phyloP scores from a whole-genome alignment of 2,113 vertebrate species.

The Sigmodon hispidus region DNA sequence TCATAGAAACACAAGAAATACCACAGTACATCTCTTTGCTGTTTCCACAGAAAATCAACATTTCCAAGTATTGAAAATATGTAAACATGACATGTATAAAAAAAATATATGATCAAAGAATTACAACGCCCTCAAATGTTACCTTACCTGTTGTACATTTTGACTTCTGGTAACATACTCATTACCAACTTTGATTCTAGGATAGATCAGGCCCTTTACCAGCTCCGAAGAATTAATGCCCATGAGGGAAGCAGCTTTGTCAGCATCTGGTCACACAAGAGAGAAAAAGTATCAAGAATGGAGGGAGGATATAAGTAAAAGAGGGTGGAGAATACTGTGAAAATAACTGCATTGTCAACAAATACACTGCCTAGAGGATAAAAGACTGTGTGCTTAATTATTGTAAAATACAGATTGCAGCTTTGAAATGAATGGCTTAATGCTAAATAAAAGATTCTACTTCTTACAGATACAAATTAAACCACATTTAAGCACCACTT shows the following conservation, averaged over 20 bases:
- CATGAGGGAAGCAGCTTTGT: constrained; percentile 93
- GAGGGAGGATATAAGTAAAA: background rate
- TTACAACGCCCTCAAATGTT: background rate
- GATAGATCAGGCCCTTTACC: constrained; percentile 90
- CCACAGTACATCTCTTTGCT: background rate
- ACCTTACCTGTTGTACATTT: constrained; percentile 90
- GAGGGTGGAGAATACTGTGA: background rate
- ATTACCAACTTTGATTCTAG: constrained; percentile 91
- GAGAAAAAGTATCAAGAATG: background rate
- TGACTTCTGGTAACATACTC: constrained; percentile 92
- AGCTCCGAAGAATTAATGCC: constrained; percentile 91
- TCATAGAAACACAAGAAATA: background rate
- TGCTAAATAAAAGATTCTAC: background rate
- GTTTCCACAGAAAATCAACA: constrained; percentile 14
- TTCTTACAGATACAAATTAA: constrained; percentile 32
- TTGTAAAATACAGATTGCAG: background rate
- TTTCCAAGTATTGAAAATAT: constrained; percentile 5
- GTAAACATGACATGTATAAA: background rate
- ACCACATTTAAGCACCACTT: background rate
- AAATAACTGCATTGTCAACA: background rate
- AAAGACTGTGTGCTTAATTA: background rate
- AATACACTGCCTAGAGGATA: background rate
- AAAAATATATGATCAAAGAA: background rate
- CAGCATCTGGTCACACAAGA: constrained; percentile 84
- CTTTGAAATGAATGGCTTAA: constrained; percentile 10